phyloP scores from a whole-genome alignment of 2,888 invertebrate genomes.

The Cloeon dipterum region DNA sequence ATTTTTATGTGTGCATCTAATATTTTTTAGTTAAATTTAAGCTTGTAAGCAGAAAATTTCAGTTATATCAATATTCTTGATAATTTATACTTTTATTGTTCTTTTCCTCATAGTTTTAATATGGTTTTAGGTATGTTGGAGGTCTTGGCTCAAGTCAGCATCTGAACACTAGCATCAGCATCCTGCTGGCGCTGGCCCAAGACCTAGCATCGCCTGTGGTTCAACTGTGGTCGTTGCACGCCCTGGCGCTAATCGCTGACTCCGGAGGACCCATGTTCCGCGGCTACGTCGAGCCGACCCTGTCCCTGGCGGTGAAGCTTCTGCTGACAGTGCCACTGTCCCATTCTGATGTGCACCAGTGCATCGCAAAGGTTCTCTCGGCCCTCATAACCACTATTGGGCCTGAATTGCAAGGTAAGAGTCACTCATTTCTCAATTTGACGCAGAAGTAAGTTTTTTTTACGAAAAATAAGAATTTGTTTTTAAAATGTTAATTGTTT shows the following conservation, averaged over 20 bases:
- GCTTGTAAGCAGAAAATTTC: too few species aligned
- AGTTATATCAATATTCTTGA: too few species aligned
- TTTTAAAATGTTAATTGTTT: neutral
- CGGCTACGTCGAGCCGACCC: constrained; percentile 83
- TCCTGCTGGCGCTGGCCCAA: constrained; percentile 80
- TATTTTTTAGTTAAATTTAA: too few species aligned
- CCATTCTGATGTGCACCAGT: constrained; percentile 76
- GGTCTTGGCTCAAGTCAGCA: constrained; percentile 92
- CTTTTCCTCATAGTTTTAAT: too few species aligned
- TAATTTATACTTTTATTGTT: too few species aligned
- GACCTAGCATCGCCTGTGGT: constrained; percentile 81
- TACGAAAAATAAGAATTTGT: neutral
- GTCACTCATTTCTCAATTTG: neutral
- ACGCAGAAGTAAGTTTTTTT: neutral
- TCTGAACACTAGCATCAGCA: constrained; percentile 81
- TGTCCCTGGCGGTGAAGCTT: constrained; percentile 74
- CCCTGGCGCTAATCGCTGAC: constrained; percentile 83
- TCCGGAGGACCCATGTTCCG: constrained; percentile 99
- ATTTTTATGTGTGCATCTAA: too few species aligned
- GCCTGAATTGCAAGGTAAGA: constrained; percentile 75
- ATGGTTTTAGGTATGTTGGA: too few species aligned
- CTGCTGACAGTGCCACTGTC: constrained; percentile 76
- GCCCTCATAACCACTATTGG: constrained; percentile 95
- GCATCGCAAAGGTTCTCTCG: constrained; percentile 77
- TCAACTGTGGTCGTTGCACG: constrained; percentile 97